phyloP scores from a whole-genome alignment of 2,888 invertebrate genomes.

The Agriopis aurantiaria region DNA sequence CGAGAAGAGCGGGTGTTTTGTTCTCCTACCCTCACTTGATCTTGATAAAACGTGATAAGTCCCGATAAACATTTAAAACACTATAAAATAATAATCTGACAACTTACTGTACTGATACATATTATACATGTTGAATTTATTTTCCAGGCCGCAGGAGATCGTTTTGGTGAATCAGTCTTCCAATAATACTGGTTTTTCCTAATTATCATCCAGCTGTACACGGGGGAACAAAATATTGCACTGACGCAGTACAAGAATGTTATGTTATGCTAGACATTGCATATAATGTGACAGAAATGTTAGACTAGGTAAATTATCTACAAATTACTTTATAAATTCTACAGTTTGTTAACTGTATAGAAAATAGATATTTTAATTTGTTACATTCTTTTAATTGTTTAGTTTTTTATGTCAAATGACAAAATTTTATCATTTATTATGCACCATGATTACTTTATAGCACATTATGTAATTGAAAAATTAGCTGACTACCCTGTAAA shows the following conservation, averaged over 20 bases:
- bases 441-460: not conserved
- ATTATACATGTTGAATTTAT: no score
- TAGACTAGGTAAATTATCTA: slow-evolving; percentile 3
- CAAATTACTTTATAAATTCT: not conserved
- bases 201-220: slow-evolving; percentile 36
- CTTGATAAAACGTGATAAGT: no score
- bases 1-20: no score
- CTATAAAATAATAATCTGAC: no score
- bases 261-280: slow-evolving; percentile 20
- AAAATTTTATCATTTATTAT: not conserved
- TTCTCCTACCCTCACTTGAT: no score
- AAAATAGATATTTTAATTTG: not conserved
- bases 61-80: no score
- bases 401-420: not conserved
- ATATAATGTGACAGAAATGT: slow-evolving; percentile 52
- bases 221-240: slow-evolving; percentile 4
- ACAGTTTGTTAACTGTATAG: not conserved
- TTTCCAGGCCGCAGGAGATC: slow-evolving; percentile 78
- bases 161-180: slow-evolving; percentile 64
- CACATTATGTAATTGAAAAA: not conserved
- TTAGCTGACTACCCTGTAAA: not conserved
- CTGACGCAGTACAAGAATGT: slow-evolving; percentile 3
- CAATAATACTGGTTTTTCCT: slow-evolving; percentile 69
- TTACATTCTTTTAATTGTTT: not conserved
- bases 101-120: no score